Evolutionary conservation across 2,888 invertebrate genomes (phyloP).

Genomic region (Pherbina coryleti): DNA sequence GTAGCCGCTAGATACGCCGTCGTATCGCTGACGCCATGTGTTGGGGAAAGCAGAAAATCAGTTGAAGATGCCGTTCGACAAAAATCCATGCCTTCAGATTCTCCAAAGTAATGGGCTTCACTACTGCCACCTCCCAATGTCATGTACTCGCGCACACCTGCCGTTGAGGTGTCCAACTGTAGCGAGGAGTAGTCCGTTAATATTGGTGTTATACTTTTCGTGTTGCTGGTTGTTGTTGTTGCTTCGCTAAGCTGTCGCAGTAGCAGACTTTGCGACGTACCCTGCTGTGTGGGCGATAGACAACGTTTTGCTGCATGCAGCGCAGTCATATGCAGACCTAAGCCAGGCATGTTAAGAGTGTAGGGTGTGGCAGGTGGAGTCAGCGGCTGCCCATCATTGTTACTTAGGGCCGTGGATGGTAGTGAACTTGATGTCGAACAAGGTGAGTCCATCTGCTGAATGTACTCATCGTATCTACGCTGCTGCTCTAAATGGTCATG

Average conservation of each 20-base stretch:
- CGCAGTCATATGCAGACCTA: slow-evolving; percentile 10
- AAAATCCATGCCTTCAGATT: slow-evolving; percentile 10
- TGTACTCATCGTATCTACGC: slow-evolving; percentile 56
- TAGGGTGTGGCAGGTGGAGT: slow-evolving; percentile 69
- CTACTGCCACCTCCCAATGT: background rate
- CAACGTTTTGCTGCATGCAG: slow-evolving; percentile 25
- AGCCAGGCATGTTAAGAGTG: slow-evolving; percentile 35
- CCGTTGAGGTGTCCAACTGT: background rate
- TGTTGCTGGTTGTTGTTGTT: slow-evolving; percentile 30
- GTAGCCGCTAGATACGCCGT: slow-evolving; percentile 1
- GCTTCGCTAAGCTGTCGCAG: slow-evolving; percentile 58
- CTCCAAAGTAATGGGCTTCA: background rate
- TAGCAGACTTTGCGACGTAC: slow-evolving; percentile 48
- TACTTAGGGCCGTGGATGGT: slow-evolving; percentile 57
- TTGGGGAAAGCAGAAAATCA: slow-evolving; percentile 8
- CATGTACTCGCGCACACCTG: slow-evolving; percentile 15
- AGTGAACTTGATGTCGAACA: slow-evolving; percentile 65
- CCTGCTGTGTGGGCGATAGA: slow-evolving; percentile 35
- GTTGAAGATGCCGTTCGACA: background rate
- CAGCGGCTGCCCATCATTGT: slow-evolving; percentile 56
- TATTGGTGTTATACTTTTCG: slow-evolving; percentile 27
- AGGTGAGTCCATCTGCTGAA: slow-evolving; percentile 63
- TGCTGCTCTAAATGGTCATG: slow-evolving; percentile 22
- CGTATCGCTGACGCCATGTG: background rate
- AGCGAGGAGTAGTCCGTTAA: background rate